Base-by-base conservation (phyloP, 2,113 vertebrate species). In the Gymnorhina tibicen region DNA sequence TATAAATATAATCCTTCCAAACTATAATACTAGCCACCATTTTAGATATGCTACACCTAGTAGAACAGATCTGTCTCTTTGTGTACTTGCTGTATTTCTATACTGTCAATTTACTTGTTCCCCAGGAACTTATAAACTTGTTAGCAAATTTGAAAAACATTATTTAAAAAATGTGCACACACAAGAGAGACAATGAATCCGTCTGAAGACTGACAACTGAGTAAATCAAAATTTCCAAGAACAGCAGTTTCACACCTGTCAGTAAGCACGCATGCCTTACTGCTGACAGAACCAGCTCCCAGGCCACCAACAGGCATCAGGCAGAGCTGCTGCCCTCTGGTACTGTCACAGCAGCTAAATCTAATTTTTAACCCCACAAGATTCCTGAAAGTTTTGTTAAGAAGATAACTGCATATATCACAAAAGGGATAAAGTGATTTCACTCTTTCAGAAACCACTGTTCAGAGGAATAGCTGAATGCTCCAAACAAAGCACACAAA, bases 291-390 rank as follows among this genome's bases (percentile, higher is more conserved):
- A 67, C 20, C 42, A 67, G 35, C 30, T 87, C 27, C 32, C 80
- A 47, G 63, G 68, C 9, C 53, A 58, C 22, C 7, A 30, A 28
- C 13, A 80, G 11, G 18, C 0, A 0, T 18, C n/a, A 55, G 42
- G 77, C 64, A 85, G 77, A 56, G 35, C 64, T 52, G 64, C 62
- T 87, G 87, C 56, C 52, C 73, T 49, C 52, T 26, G 13, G 17
- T 58, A 60, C 27, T 49, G 52, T 52, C 62, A 68, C 35, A 91
- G n/a, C 59, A 77, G 50, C 42, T 59, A 77, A 32, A 91, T 22
- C 52, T 35, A 22, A 46, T 37, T 42, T 83, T 88, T 37, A 86
- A 55, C 23, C 13, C 28, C 39, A 23, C 14, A 46, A 82, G 53
- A 78, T 37, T 46, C 49, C 49, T 49, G 10, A 1, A 11, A 78